Conservation (phyloP, 2,113 vertebrate species). For the Stigmatopora argus region DNA sequence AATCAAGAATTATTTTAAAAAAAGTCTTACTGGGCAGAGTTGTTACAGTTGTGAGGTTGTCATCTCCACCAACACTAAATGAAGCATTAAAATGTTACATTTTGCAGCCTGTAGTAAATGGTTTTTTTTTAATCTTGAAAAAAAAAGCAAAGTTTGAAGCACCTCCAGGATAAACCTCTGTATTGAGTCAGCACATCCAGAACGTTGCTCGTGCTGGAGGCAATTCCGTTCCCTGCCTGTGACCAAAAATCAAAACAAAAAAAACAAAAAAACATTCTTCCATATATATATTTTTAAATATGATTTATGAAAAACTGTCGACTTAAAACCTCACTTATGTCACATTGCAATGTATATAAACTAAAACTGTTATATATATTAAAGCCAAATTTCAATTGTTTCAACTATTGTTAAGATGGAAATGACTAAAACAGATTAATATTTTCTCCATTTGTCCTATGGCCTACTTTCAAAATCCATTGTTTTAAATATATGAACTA, state of each 20-base stretch:
- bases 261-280: neutral
- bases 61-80: slow-evolving; percentile 82
- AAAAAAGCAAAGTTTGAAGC: slow-evolving; percentile 14
- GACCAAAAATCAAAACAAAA: neutral
- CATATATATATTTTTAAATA: too few relatives aligned
- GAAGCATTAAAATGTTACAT: slow-evolving; percentile 12
- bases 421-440: too few relatives aligned
- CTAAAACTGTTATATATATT: too few relatives aligned
- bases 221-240: slow-evolving; percentile 84
- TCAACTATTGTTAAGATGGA: too few relatives aligned
- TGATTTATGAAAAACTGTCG: too few relatives aligned
- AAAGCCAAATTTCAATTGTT: too few relatives aligned
- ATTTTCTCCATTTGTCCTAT: too few relatives aligned
- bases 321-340: too few relatives aligned
- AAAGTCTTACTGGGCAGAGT: slow-evolving; percentile 85
- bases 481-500: too few relatives aligned
- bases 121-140: neutral
- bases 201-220: slow-evolving; percentile 59
- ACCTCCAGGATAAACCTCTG: slow-evolving; percentile 90
- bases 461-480: too few relatives aligned
- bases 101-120: neutral
- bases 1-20: neutral
- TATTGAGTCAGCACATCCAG: slow-evolving; percentile 73
- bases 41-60: slow-evolving; percentile 73
- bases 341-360: too few relatives aligned